Percentiles rank a stretch among this genome's conserved stretches.
Evolutionary conservation across 2,888 invertebrate genomes (phyloP).

Genomic region (Lochmaea capreae): DNA sequence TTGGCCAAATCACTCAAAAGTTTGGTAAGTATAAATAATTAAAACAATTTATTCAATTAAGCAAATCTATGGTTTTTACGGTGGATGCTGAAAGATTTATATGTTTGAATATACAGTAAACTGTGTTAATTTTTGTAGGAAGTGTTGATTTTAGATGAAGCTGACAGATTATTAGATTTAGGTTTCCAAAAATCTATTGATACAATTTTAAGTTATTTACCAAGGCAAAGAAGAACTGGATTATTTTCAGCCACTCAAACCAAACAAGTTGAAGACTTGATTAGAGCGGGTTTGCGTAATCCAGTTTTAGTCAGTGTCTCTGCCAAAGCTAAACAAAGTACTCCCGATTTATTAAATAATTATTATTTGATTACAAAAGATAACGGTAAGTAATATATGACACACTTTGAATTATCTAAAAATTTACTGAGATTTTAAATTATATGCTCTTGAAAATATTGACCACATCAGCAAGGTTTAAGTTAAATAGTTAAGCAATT

Average conservation of each 20-base stretch:
- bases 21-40: conserved; percentile 69
- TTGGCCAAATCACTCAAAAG: conserved; percentile 80
- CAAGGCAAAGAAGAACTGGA: conserved; percentile 93
- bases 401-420: too few relatives aligned
- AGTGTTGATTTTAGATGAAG: conserved; percentile 94
- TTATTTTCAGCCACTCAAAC: conserved; percentile 99
- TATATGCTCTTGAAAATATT: too few relatives aligned
- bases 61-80: too few relatives aligned
- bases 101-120: background rate
- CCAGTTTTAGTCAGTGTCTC: conserved; percentile 91
- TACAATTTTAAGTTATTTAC: conserved; percentile 89
- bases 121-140: conserved; percentile 70
- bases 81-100: background rate
- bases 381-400: conserved; percentile 64
- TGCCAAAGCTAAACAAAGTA: conserved; percentile 83
- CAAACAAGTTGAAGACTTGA: conserved; percentile 89
- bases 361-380: conserved; percentile 84
- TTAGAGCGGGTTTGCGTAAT: conserved; percentile 93
- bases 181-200: conserved; percentile 90
- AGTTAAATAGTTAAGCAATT: too few relatives aligned
- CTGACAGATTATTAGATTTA: conserved; percentile 92
- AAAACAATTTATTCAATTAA: background rate
- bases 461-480: too few relatives aligned
- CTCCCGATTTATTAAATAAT: conserved; percentile 79
- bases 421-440: too few relatives aligned